Evolutionary conservation across 1,140 invertebrate species (phyloP), one percentile per base, ranked within the genome.

Genomic region (Goniozus legneri): DNA sequence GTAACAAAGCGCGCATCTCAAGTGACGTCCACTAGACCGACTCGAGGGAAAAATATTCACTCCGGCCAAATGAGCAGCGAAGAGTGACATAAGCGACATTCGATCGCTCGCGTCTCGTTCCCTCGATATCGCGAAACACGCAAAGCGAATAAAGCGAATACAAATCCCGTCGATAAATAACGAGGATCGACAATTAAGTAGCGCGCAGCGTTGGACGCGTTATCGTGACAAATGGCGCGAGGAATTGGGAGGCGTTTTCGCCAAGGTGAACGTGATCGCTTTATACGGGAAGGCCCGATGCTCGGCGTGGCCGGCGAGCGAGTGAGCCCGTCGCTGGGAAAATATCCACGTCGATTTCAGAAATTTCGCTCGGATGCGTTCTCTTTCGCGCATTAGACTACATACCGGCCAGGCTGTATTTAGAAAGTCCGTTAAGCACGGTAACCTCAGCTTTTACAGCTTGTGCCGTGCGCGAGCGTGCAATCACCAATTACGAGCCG

Each of bases 191-290:
- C 32, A 6, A n/a, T 39, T 50, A 33, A 46, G 10, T 12, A 16
- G 21, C 3, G 1, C 10, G 3, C 20, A 13, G 33, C 36, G 48
- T 45, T 50, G 34, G 48, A 50, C 44, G 44, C 31, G 36, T 46
- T 45, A 46, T 40, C 48, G 44, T 50, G 36, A 50, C 36, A 47
- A 50, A 40, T 40, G 20, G 48, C 45, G 44, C 48, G 24, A 21
- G 32, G 21, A 50, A 31, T 8, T 12, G 33, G 27, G 32, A 15
- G 20, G 43, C 8, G n/a, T 13, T 34, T 10, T 36, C 18, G 24
- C 42, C 18, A 38, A 24, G 15, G 19, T 37, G 22, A 24, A 44
- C 15, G 6, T 8, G 15, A 27, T 40, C 43, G 31, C 36, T 37
- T 20, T 15, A 24, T 22, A 13, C 19, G 18, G 37, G 31, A 14